Conservation (phyloP, 2,797 vertebrate genomes). For the Sylvia borin region DNA sequence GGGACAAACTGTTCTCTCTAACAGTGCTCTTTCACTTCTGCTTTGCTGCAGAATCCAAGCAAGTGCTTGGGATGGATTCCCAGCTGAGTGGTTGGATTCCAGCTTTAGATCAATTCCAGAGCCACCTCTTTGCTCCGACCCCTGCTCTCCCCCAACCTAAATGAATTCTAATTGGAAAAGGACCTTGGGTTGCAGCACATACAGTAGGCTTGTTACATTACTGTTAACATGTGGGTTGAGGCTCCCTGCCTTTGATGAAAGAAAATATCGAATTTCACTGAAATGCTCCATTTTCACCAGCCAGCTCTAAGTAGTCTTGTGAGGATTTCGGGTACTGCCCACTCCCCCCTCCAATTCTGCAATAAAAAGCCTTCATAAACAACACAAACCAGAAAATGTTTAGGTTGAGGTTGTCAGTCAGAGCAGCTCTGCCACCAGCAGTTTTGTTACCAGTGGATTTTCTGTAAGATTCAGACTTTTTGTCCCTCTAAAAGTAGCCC, state of each 20-base stretch:
- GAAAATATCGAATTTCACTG: constrained; percentile 66
- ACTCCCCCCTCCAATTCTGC: neutral
- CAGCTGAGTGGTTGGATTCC: constrained; percentile 18
- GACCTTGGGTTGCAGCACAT: constrained; percentile 23
- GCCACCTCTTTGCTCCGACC: constrained; percentile 56
- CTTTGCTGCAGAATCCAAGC: neutral
- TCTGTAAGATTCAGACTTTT: neutral
- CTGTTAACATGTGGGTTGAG: constrained; percentile 64
- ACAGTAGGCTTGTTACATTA: constrained; percentile 58
- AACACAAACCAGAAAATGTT: neutral
- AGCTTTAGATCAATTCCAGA: constrained; percentile 43
- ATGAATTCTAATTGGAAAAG: constrained; percentile 52
- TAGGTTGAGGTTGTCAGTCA: neutral
- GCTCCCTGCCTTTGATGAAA: constrained; percentile 59
- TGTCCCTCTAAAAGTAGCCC: neutral
- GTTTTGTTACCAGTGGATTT: neutral
- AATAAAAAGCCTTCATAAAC: constrained; percentile 17
- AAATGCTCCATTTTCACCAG: constrained; percentile 59
- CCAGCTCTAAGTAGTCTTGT: constrained; percentile 52
- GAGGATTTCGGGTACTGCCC: constrained; percentile 48
- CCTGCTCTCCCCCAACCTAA: neutral
- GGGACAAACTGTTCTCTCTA: neutral
- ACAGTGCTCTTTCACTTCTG: neutral
- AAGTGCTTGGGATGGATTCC: neutral
- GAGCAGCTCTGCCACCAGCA: neutral